Base-by-base conservation (phyloP, 92 coral and sea anemone genomes). In the Blastomussa wellsi region DNA sequence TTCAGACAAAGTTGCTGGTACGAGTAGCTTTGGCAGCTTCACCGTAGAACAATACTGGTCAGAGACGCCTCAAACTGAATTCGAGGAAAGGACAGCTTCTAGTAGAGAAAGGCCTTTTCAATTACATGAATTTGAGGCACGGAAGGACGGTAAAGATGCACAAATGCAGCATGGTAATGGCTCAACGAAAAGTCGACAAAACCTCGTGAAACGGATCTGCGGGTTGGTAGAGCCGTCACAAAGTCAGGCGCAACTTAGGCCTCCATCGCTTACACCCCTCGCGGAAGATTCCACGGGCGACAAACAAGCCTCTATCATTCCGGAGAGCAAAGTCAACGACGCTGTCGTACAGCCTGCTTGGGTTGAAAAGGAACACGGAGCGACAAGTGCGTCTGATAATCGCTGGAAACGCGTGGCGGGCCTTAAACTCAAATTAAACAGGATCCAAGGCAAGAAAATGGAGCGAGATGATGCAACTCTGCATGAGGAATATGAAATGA, bases 401-500 rank as follows among this genome's bases (percentile, higher is more conserved):
- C 86, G 78, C 16, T 82, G 86, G 86, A 82, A 37, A 11, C 68
- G 70, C 17, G 26, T 47, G 38, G 52, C 62, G 7, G 71, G 55
- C n/a, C 52, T 71, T 20, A 70, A 70, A 70, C 37, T 36, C 35
- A 70, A 51, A 72, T 8, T 36, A 53, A 82, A 82, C 33, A 47
- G 37, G 1, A 39, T 17, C 3, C 38, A 35, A n/a, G 13, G 24
- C 17, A 71, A 51, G 66, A 71, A 22, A 82, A 52, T 26, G 48
- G 78, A 69, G 17, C 49, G 72, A 52, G 86, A 82, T 17, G 38
- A 66, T 14, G 78, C 28, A 12, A 37, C 53, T 22, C 41, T 72
- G n/a, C 53, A 53, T 29, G 86, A 82, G 15, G 86, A 82, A 65
- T 82, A 82, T 55, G 86, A 82, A 26, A 62, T 82, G 41, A 82